These are phyloP conservation scores for Halictus ligatus DNA, from an alignment of 2,888 invertebrate species.

Conservation along the genomic window DNA sequence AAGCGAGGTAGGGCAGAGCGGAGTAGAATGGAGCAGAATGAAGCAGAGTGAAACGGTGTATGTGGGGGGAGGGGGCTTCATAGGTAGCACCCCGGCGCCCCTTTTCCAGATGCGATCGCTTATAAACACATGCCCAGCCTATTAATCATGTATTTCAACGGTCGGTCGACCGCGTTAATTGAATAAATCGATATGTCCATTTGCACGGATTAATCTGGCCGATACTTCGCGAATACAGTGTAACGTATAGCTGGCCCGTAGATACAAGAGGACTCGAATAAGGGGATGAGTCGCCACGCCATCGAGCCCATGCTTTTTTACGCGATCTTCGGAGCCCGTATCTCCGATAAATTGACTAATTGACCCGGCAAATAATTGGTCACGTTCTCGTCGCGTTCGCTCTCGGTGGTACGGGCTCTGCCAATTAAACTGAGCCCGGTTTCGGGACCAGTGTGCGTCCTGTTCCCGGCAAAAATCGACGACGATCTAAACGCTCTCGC, in stretches of 20 bases:
- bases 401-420: background rate
- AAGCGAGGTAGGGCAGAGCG: background rate
- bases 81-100: constrained; percentile 16
- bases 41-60: background rate
- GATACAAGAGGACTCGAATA: background rate
- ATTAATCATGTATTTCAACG: constrained; percentile 64
- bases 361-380: constrained; percentile 2
- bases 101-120: constrained; percentile 57
- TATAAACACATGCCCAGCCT: constrained; percentile 61
- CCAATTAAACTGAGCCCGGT: background rate
- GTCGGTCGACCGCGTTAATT: constrained; percentile 62
- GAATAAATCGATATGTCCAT: constrained; percentile 64
- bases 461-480: background rate
- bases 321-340: background rate
- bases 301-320: constrained; percentile 1
- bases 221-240: constrained; percentile 32
- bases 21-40: background rate
- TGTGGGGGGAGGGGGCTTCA: background rate
- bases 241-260: constrained; percentile 38
- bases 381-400: background rate
- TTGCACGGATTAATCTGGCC: constrained; percentile 54
- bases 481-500: background rate
- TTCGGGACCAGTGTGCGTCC: background rate
- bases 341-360: background rate
- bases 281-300: background rate